A percentile compares a stretch with the other conserved stretches of the same genome.
phyloP scores from a whole-genome alignment of 2,113 vertebrate genomes.

The Hemiprocne comata region DNA sequence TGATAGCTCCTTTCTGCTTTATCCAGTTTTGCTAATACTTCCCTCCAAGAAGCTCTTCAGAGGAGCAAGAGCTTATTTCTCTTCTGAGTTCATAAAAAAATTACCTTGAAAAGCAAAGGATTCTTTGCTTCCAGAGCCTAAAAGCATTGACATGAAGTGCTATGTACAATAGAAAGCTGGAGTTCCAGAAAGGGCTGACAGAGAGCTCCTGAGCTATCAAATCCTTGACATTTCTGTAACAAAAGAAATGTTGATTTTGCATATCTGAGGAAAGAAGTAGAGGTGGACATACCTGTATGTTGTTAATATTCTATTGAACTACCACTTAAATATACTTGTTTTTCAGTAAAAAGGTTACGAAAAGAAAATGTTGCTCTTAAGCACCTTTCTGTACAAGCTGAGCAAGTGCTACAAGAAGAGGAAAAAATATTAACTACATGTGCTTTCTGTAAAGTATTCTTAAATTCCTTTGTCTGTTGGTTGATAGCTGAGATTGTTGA shows the following conservation, averaged over 20 bases:
- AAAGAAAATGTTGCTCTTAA: background rate
- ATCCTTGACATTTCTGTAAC: conserved; percentile 9
- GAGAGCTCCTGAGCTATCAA: background rate
- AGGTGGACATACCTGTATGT: background rate
- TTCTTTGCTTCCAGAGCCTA: background rate
- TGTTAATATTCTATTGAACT: background rate
- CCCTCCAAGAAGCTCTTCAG: background rate
- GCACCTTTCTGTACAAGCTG: background rate
- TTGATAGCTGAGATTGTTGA: background rate
- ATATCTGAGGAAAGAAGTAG: background rate
- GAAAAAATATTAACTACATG: background rate
- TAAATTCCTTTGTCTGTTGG: background rate
- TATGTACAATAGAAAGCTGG: background rate
- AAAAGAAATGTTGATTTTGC: background rate
- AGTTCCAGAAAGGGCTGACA: background rate
- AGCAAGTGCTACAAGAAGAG: background rate
- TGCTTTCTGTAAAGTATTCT: background rate
- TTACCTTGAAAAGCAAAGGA: background rate
- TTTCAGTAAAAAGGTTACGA: background rate
- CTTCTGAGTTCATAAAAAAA: background rate
- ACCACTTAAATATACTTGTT: background rate
- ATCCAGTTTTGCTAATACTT: background rate
- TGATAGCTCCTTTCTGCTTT: background rate
- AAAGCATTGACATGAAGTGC: background rate
- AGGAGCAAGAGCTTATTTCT: background rate